Evolutionary conservation across 2,113 vertebrate species (phyloP).

Genomic region (Sinosuthora webbiana): DNA sequence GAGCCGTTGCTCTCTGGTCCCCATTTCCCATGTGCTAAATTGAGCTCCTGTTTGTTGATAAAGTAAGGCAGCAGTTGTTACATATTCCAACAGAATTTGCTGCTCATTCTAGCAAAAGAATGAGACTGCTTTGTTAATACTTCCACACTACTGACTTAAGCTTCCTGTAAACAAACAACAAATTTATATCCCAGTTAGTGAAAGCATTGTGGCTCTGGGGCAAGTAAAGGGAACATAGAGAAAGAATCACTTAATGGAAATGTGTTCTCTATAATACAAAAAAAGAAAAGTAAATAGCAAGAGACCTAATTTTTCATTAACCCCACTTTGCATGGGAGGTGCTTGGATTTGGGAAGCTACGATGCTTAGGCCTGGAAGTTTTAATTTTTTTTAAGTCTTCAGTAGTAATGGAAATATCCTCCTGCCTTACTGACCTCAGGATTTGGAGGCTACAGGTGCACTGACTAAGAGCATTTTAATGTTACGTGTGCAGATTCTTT

Average conservation of each 20-base stretch:
- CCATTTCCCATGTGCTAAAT: not conserved
- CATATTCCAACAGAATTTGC: not conserved
- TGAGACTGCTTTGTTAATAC: not conserved
- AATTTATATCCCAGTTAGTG: not conserved
- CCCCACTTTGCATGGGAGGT: not conserved
- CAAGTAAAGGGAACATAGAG: not conserved
- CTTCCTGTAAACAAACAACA: slow-evolving; percentile 13
- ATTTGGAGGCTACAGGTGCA: not conserved
- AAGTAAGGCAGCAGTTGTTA: not conserved
- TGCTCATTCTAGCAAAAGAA: not conserved
- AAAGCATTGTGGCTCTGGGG: not conserved
- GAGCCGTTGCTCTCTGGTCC: not conserved
- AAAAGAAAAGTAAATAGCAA: not conserved
- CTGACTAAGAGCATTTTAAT: not conserved
- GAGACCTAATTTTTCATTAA: not conserved
- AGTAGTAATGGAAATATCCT: not conserved
- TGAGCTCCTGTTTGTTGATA: not conserved
- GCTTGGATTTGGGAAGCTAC: not conserved
- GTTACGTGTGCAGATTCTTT: not conserved
- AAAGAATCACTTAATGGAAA: not conserved
- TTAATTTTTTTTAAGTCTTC: not conserved
- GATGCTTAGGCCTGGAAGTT: not conserved
- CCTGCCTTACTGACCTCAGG: not conserved
- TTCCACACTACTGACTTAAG: not conserved
- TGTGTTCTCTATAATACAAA: not conserved